These are phyloP conservation scores for Drosophila paulistorum DNA, from an alignment of 1,140 invertebrate genomes.

Conservation along the genomic window DNA sequence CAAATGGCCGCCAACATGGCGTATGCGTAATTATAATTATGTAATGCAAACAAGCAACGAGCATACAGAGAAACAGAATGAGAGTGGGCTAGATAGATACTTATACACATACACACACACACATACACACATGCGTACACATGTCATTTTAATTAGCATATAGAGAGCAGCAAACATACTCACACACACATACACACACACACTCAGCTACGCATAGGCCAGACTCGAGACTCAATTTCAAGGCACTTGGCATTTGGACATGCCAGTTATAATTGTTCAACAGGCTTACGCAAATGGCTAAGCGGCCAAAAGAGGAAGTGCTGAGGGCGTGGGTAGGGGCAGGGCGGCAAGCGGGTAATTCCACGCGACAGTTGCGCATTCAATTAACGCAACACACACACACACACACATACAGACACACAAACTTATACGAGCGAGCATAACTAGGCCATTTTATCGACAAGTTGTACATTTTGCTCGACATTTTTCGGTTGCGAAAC, in stretches of 20 bases:
- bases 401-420: slow-evolving; percentile 25
- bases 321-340: background rate
- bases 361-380: slow-evolving; percentile 74
- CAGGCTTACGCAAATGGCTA: slow-evolving; percentile 71
- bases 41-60: slow-evolving; percentile 71
- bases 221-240: slow-evolving; percentile 72
- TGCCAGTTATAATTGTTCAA: slow-evolving; percentile 77
- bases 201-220: slow-evolving; percentile 49
- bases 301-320: background rate
- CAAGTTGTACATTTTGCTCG: slow-evolving; percentile 42
- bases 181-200: slow-evolving; percentile 9
- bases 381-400: slow-evolving; percentile 64
- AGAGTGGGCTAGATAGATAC: slow-evolving; percentile 19
- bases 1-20: slow-evolving; percentile 68
- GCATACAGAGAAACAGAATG: slow-evolving; percentile 31
- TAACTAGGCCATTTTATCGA: slow-evolving; percentile 73
- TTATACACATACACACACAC: slow-evolving; percentile 15
- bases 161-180: slow-evolving; percentile 43
- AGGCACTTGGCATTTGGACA: slow-evolving; percentile 79
- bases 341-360: background rate
- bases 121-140: slow-evolving; percentile 20
- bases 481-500: slow-evolving; percentile 55
- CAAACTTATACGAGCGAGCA: slow-evolving; percentile 11
- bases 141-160: slow-evolving; percentile 77
- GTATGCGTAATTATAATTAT: slow-evolving; percentile 80